Percentiles rank a stretch among this genome's conserved stretches.
Conservation (phyloP, 2,797 vertebrate genomes). For the Odontamblyopus lacepedii region DNA sequence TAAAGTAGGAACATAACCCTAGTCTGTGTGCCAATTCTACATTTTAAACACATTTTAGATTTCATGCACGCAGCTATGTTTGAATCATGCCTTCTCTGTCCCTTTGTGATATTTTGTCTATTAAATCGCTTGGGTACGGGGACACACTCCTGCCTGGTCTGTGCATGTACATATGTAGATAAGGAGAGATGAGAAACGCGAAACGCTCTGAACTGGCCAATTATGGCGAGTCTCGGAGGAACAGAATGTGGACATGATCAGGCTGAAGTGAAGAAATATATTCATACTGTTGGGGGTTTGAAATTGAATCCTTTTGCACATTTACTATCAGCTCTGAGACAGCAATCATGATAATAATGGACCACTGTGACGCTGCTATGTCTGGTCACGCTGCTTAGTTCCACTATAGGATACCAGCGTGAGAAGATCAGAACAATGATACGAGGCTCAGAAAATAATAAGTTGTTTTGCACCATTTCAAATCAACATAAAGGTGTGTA, state of each 20-base stretch:
- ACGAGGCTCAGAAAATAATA: neutral
- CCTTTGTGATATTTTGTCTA: conserved; percentile 16
- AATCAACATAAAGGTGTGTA: neutral
- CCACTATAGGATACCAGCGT: neutral
- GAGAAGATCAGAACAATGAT: neutral
- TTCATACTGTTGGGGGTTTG: conserved; percentile 4
- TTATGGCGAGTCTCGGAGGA: conserved; percentile 32
- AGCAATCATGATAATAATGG: neutral
- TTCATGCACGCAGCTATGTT: conserved; percentile 19
- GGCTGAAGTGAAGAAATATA: conserved; percentile 19
- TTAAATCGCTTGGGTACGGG: conserved; percentile 5
- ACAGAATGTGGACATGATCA: conserved; percentile 24
- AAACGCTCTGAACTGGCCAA: conserved; percentile 39
- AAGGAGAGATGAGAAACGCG: conserved; percentile 14
- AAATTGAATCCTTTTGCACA: conserved; percentile 11
- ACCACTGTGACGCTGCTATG: neutral
- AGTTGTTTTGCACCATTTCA: neutral
- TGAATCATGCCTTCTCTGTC: conserved; percentile 19
- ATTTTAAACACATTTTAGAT: conserved; percentile 4
- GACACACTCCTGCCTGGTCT: neutral
- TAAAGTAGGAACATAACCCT: conserved; percentile 3
- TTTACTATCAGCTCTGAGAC: conserved; percentile 8
- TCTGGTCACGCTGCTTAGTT: neutral
- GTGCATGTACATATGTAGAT: conserved; percentile 23
- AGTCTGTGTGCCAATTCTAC: neutral